Evolutionary conservation across 2,888 invertebrate species (phyloP), one percentile per base, ranked within the genome.

Genomic region (Acronicta psi): DNA sequence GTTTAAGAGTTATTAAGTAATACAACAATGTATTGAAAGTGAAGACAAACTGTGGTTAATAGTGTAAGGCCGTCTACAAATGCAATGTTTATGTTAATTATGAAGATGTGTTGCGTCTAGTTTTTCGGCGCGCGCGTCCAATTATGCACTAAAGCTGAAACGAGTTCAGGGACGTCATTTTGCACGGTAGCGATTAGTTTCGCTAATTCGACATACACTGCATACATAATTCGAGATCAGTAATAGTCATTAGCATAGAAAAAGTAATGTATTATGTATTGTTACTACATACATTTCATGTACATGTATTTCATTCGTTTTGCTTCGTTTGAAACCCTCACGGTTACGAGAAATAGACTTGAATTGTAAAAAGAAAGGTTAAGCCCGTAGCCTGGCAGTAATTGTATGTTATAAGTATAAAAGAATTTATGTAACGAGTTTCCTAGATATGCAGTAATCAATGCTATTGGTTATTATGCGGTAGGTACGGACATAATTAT

Each of bases 61-160:
- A 69, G 62, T 66, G 73, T 80, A 69, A 82, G 77, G 74, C 69
- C 73, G 64, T 73, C 71, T 73, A 67, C 61, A 55, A 66, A 74
- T 80, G 82, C 81, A 85, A 86, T 81, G 72, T 84, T 82, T 87
- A 87, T 87, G 86, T 69, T 80, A 85, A 88, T 84, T 75, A 60
- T 61, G 64, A 69, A 76, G 72, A 77, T 73, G 69, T 61, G 65
- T 78, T 77, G 78, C 82, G 72, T 81, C 80, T 77, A 72, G 72
- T 79, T 82, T 84, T 70, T 75, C 44, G 63, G 36, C 41, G 65
- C 66, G 74, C 79, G 77, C 66, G 74, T 73, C 82, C 69, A 83
- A 85, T 85, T 83, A 74, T 73, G 53, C 77, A 85, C 76, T 82
- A 82, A 82, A 73, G 55, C 65, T 44, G 57, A 76, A 85, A 79